Conservation (phyloP, 2,113 vertebrate genomes). For the Romanogobio albipinnatus region DNA sequence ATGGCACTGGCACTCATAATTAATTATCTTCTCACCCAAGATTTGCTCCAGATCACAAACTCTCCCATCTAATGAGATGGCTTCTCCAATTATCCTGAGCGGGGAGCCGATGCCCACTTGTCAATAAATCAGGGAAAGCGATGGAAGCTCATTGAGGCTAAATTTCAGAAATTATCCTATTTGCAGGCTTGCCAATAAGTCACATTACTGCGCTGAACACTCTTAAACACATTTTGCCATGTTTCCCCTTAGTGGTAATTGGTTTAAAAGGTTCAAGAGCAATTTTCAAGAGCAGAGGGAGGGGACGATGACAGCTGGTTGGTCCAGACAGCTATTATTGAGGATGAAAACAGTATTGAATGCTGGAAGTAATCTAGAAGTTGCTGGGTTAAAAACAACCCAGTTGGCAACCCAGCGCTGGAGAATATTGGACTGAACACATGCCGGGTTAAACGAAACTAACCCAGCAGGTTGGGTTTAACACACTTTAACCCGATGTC, state of each 20-base stretch:
- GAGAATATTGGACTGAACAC: no score
- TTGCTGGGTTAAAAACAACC: no score
- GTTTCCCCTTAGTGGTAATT: slow-evolving; percentile 55
- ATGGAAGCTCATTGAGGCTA: slow-evolving; percentile 68
- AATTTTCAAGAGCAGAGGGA: slow-evolving; percentile 34
- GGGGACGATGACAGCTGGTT: slow-evolving; percentile 37
- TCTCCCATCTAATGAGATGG: slow-evolving; percentile 73
- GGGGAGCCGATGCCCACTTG: slow-evolving; percentile 64
- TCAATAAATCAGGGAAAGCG: slow-evolving; percentile 74
- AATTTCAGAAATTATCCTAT: slow-evolving; percentile 74
- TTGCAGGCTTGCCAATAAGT: slow-evolving; percentile 70
- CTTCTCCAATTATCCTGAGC: slow-evolving; percentile 72
- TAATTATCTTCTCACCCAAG: slow-evolving; percentile 71
- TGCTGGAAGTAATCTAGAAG: no score
- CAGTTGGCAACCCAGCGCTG: no score
- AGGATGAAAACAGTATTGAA: no score
- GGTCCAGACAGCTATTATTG: slow-evolving; percentile 7
- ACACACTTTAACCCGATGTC: no score
- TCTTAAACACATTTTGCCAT: slow-evolving; percentile 54
- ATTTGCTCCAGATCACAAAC: slow-evolving; percentile 67
- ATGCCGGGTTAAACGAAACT: no score
- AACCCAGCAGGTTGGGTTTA: no score
- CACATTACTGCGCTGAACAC: slow-evolving; percentile 55
- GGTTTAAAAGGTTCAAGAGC: slow-evolving; percentile 52
- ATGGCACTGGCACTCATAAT: slow-evolving; percentile 69